These are phyloP conservation scores for Crypturellus undulatus DNA, from an alignment of 2,113 vertebrate genomes.

Conservation along the genomic window DNA sequence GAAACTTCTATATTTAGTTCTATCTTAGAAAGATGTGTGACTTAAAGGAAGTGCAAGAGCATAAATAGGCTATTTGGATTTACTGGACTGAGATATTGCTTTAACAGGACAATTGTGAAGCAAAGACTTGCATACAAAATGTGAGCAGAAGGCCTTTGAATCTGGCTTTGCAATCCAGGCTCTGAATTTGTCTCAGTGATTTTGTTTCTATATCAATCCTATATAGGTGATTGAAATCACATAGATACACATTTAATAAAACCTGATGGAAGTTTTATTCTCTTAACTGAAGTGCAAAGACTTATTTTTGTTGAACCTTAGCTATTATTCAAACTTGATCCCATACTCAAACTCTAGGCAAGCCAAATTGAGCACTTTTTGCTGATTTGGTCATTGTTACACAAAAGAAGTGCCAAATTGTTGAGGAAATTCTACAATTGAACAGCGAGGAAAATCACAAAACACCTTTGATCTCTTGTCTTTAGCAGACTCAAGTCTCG, in stretches of 20 bases:
- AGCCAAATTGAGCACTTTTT: not conserved
- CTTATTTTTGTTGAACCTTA: not conserved
- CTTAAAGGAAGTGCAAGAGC: not conserved
- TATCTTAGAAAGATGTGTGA: not conserved
- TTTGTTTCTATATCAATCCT: not conserved
- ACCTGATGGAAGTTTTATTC: not conserved
- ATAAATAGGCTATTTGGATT: not conserved
- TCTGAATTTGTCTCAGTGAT: not conserved
- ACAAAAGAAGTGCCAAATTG: not conserved
- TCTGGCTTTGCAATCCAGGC: not conserved
- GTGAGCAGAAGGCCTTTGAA: not conserved
- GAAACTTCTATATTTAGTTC: not conserved
- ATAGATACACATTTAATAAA: not conserved
- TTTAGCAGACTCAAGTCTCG: not conserved
- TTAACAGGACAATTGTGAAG: not conserved
- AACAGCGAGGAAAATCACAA: not conserved
- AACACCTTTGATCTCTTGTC: not conserved
- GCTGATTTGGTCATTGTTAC: not conserved
- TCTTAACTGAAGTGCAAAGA: not conserved
- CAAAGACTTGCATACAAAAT: not conserved
- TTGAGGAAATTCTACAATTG: not conserved
- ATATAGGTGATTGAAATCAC: not conserved
- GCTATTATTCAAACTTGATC: not conserved
- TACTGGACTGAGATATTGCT: not conserved
- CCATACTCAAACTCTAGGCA: not conserved